These are phyloP conservation scores for Grammomys dolichurus DNA, from an alignment of 2,113 vertebrate genomes.

Conservation along the genomic window DNA sequence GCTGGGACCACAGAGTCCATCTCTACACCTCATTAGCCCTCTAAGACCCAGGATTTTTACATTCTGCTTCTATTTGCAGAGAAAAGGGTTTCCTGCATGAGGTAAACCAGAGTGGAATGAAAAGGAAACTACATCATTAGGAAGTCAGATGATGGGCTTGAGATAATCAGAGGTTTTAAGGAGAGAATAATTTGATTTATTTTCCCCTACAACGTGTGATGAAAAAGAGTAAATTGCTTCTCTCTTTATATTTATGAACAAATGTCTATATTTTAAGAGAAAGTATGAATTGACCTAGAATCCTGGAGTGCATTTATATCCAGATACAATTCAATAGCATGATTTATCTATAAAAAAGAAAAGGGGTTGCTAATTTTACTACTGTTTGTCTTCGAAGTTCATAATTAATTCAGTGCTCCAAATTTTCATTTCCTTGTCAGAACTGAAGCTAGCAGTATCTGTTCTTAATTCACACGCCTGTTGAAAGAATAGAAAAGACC, in stretches of 20 bases:
- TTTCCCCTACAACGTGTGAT: neutral
- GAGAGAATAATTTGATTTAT: neutral
- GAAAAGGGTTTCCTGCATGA: neutral
- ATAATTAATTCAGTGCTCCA: neutral
- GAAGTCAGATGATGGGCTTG: neutral
- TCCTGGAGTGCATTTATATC: neutral
- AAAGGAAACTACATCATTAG: neutral
- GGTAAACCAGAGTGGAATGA: neutral
- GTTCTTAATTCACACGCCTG: neutral
- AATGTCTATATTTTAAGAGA: slow-evolving; percentile 12
- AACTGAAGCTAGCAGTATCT: neutral
- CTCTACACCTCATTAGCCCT: neutral
- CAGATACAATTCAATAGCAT: neutral
- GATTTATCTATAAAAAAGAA: neutral
- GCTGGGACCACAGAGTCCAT: neutral
- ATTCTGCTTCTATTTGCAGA: neutral
- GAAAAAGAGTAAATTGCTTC: neutral
- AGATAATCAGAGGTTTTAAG: neutral
- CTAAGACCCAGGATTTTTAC: accelerated
- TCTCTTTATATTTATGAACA: neutral
- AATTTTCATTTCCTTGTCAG: neutral
- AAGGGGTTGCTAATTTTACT: neutral
- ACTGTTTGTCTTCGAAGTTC: neutral
- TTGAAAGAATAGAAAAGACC: neutral
- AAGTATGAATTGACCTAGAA: slow-evolving; percentile 27